Base-by-base conservation (phyloP, 2,113 vertebrate species). In the Xenopus tropicalis region DNA sequence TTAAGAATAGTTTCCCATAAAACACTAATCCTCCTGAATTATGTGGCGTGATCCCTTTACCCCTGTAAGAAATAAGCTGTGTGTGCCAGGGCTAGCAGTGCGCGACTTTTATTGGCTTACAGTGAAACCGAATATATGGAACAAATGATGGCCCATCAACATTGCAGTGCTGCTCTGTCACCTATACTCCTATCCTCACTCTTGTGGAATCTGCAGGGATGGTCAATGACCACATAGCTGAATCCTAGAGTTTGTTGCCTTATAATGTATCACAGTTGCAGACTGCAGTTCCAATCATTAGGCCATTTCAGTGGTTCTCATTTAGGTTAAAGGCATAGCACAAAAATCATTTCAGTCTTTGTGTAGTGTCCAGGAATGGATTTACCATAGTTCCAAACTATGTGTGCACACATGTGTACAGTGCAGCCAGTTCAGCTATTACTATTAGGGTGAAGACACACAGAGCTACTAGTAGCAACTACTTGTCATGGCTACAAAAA, bases 1-100 rank as follows among this genome's bases (percentile, higher is more conserved):
- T 29, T 72, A 72, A 56, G 44, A 72, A 65, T 65, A 65, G 29
- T 8, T 52, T 64, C 22, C 61, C 14, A 57, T 54, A 64, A 65
- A 22, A 72, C 29, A 4, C 21, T 72, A 72, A 72, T 65, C 61
- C 48, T 21, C 20, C 16, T 10, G 20, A 21, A 63, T 42, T 22
- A 24, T 56, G 48, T 23, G 42, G 70, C 57, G 20, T 48, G 65
- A 19, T 9, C 13, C 22, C n/a, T 54, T 14, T 54, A 54, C 46
- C 16, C 46, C 10, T 37, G 29, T 37, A 25, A 20, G 62, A 17
- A 64, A 61, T 61, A 43, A 22, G 43, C 19, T 3, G 24, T 23
- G 14, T n/a, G 29, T 19, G 12, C 61, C 19, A 22, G 13, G 24
- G 56, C 51, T 25, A 37, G 61, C 70, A 20, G 22, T 37, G 65